phyloP scores from a whole-genome alignment of 2,888 invertebrate genomes.

The Pherbina coryleti region DNA sequence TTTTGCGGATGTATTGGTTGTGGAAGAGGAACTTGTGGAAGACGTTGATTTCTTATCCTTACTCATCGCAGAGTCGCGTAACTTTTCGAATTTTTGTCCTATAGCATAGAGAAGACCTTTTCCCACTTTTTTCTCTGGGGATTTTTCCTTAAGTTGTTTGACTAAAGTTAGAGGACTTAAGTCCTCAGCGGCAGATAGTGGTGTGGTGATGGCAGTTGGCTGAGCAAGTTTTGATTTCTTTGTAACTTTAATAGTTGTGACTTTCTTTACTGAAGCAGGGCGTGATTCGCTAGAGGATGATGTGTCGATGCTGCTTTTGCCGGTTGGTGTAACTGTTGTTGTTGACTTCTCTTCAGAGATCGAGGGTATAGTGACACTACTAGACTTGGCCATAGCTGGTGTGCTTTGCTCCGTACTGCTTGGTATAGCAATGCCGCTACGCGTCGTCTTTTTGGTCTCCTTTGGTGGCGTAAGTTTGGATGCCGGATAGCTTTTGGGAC shows the following conservation, averaged over 20 bases:
- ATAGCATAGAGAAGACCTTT: slow-evolving; percentile 79
- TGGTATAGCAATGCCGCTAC: slow-evolving; percentile 57
- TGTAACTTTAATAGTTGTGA: slow-evolving; percentile 53
- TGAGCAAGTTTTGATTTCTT: slow-evolving; percentile 63
- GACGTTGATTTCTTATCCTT: slow-evolving; percentile 60
- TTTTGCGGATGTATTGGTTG: slow-evolving; percentile 57
- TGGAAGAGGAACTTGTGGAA: slow-evolving; percentile 34
- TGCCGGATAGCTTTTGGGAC: slow-evolving; percentile 75
- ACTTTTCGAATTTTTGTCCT: slow-evolving; percentile 82
- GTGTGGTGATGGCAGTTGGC: slow-evolving; percentile 59
- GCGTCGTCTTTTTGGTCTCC: slow-evolving; percentile 60
- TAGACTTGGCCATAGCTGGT: slow-evolving; percentile 5
- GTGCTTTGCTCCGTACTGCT: slow-evolving; percentile 39
- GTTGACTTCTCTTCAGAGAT: slow-evolving; percentile 62
- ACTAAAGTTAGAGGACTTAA: slow-evolving; percentile 51
- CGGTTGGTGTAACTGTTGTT: slow-evolving; percentile 53
- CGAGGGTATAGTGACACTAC: slow-evolving; percentile 49
- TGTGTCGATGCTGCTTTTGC: slow-evolving; percentile 50
- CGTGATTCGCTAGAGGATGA: slow-evolving; percentile 56
- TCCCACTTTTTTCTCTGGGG: slow-evolving; percentile 75
- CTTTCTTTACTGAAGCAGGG: slow-evolving; percentile 53
- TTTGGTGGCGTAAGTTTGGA: slow-evolving; percentile 67
- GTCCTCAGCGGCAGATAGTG: slow-evolving; percentile 54
- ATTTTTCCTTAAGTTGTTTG: slow-evolving; percentile 66
- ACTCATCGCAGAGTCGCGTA: slow-evolving; percentile 72